Conservation (phyloP, 2,113 vertebrate species). For the Syngnathoides biaculeatus region DNA sequence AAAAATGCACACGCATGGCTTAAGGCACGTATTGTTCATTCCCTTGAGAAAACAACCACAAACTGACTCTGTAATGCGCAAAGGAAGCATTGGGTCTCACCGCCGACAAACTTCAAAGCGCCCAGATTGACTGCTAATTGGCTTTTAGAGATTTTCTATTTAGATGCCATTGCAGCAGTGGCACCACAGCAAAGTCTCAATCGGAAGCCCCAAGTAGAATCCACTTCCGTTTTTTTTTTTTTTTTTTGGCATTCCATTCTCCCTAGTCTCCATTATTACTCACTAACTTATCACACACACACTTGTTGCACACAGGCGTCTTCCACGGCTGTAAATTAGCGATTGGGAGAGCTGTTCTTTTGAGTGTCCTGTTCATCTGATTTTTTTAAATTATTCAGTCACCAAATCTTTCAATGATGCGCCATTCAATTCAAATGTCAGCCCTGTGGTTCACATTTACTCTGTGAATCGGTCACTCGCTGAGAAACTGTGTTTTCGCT, state of each 20-base stretch:
- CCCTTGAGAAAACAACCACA: conserved; percentile 49
- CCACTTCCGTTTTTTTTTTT: conserved; percentile 1
- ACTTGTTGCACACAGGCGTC: conserved; percentile 14
- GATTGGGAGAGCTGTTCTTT: conserved; percentile 36
- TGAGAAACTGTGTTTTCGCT: too few species aligned
- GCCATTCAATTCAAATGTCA: too few species aligned
- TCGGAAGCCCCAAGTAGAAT: conserved; percentile 28
- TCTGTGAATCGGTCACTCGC: too few species aligned
- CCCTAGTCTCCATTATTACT: background rate
- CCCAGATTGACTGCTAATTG: conserved; percentile 59
- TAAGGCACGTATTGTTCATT: conserved; percentile 54
- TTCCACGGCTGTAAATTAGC: background rate
- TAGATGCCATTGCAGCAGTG: conserved; percentile 60
- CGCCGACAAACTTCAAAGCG: conserved; percentile 62
- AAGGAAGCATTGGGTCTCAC: conserved; percentile 59
- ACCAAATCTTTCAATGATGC: too few species aligned
- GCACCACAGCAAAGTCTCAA: conserved; percentile 51
- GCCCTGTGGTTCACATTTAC: too few species aligned
- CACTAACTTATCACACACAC: background rate
- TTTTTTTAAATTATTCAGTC: too few species aligned
- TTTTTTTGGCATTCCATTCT: conserved; percentile 17
- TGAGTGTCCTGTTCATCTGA: conserved; percentile 32
- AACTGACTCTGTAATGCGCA: conserved; percentile 62
- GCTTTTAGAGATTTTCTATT: conserved; percentile 60
- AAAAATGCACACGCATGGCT: conserved; percentile 37